phyloP scores from a whole-genome alignment of 2,888 invertebrate genomes.

The Plebejus melissa region DNA sequence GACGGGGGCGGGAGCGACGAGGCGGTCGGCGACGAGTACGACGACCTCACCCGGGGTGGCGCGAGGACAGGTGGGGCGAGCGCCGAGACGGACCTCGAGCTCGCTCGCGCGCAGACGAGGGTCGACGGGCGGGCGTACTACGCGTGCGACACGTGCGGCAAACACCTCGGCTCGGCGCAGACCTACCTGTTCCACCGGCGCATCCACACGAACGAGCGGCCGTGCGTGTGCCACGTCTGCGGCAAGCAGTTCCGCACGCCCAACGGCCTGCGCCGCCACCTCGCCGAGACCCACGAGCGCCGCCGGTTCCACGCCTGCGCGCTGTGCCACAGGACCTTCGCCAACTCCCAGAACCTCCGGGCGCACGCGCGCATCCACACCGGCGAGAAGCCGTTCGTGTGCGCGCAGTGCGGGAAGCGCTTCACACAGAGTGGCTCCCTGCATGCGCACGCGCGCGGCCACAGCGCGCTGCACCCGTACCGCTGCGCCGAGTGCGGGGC shows the following conservation, averaged over 20 bases:
- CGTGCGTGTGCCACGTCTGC: constrained; percentile 83
- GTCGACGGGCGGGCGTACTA: constrained; percentile 76
- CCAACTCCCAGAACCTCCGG: constrained; percentile 79
- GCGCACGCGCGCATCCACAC: constrained; percentile 81
- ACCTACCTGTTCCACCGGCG: constrained; percentile 81
- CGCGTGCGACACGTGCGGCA: constrained; percentile 78
- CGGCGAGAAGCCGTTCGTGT: constrained; percentile 78
- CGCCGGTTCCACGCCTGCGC: constrained; percentile 79
- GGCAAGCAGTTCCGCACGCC: constrained; percentile 83
- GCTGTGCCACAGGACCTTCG: constrained; percentile 75
- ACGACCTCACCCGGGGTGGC: constrained; percentile 60
- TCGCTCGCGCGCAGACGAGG: constrained; percentile 53
- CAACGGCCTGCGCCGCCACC: constrained; percentile 80
- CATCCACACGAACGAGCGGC: constrained; percentile 82
- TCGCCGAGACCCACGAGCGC: constrained; percentile 81
- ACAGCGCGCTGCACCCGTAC: constrained; percentile 76
- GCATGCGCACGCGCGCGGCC: constrained; percentile 81
- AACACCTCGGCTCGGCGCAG: constrained; percentile 79
- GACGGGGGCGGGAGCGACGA: constrained; percentile 36
- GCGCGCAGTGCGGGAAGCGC: constrained; percentile 79
- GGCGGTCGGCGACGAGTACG: constrained; percentile 47
- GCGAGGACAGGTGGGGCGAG: constrained; percentile 59
- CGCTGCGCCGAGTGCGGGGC: constrained; percentile 80
- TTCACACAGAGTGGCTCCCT: constrained; percentile 83
- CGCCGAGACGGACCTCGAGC: constrained; percentile 53